Conservation (phyloP, 1,140 invertebrate species). For the Eciton burchellii region DNA sequence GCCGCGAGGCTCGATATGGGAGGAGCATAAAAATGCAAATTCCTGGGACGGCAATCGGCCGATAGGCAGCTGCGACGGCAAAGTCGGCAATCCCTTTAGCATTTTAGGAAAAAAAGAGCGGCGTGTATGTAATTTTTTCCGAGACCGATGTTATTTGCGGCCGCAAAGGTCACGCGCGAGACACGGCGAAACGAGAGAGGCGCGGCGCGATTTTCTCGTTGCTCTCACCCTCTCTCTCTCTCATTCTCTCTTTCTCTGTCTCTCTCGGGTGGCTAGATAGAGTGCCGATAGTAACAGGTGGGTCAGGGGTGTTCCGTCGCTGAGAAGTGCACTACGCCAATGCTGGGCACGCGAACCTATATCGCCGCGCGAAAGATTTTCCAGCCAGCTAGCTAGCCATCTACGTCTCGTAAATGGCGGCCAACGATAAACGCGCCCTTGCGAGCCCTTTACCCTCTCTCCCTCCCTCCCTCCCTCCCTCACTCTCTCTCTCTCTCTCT, state of each 20-base stretch:
- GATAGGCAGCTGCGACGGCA: neutral
- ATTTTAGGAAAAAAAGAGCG: too few species aligned
- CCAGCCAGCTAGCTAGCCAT: neutral
- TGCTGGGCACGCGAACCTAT: conserved; percentile 31
- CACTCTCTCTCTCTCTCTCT: neutral
- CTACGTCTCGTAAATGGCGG: conserved; percentile 52
- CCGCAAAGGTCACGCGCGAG: conserved; percentile 38
- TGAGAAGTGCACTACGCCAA: conserved; percentile 52
- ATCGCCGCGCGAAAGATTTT: conserved; percentile 39
- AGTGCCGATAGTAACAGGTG: conserved; percentile 63
- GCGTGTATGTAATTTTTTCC: neutral
- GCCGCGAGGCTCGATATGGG: conserved; percentile 6
- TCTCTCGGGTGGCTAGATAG: conserved; percentile 70
- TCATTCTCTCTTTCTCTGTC: conserved; percentile 1
- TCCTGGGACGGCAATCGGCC: neutral
- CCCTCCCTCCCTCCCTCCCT: conserved; percentile 6
- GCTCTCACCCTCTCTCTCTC: conserved; percentile 4
- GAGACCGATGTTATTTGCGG: neutral
- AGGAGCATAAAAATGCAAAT: conserved; percentile 38
- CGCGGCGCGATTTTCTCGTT: conserved; percentile 28
- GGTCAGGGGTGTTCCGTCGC: conserved; percentile 47
- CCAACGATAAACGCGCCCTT: conserved; percentile 37
- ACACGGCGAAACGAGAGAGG: neutral
- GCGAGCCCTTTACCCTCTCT: conserved; percentile 4
- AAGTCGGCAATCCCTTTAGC: too few species aligned